phyloP scores from a whole-genome alignment of 2,888 invertebrate species.

The Tipula helvola region DNA sequence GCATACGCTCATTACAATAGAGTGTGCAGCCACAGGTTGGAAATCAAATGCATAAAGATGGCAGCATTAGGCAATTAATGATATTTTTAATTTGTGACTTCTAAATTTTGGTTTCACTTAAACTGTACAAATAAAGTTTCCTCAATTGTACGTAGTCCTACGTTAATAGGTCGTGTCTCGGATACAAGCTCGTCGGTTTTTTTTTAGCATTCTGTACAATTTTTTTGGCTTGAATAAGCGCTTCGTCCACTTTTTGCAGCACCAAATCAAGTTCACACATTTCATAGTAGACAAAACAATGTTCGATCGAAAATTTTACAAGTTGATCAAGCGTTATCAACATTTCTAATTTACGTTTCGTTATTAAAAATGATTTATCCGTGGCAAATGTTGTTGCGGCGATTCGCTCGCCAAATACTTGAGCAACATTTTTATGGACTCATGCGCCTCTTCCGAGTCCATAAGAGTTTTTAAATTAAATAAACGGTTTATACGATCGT shows the following conservation, averaged over 20 bases:
- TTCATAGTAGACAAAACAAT: conserved; percentile 12
- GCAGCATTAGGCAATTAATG: too few species aligned
- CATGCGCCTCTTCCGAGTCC: neutral
- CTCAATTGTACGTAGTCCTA: too few species aligned
- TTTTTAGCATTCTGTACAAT: neutral
- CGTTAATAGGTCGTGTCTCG: too few species aligned
- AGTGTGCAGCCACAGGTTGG: too few species aligned
- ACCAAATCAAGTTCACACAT: conserved; percentile 10
- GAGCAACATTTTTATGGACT: neutral
- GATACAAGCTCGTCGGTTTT: too few species aligned
- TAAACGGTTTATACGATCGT: neutral
- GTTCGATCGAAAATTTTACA: conserved; percentile 7
- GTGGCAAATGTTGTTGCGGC: neutral
- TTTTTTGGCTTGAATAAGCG: neutral
- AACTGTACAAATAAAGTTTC: too few species aligned
- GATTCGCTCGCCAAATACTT: conserved; percentile 12
- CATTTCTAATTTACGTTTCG: neutral
- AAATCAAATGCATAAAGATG: too few species aligned
- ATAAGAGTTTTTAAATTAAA: neutral
- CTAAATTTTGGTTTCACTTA: too few species aligned
- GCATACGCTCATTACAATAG: too few species aligned
- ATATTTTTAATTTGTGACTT: too few species aligned
- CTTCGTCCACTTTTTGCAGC: conserved; percentile 9
- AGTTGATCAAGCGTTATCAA: neutral
- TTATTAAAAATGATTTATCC: conserved; percentile 7